These are phyloP conservation scores for Electrophaes corylata DNA, from an alignment of 2,888 invertebrate species.

Conservation along the genomic window DNA sequence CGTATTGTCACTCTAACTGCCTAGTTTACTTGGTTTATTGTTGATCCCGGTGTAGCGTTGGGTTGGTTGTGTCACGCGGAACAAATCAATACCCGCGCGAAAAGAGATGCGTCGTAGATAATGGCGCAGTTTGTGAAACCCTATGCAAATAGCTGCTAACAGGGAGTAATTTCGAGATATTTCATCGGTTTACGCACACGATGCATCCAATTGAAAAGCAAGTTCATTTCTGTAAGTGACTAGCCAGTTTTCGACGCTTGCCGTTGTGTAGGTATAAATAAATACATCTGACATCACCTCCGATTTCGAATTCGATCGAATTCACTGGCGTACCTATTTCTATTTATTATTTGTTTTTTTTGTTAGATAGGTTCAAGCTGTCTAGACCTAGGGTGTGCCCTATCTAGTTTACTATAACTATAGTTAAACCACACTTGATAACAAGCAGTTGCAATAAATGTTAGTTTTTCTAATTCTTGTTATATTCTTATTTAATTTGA, in stretches of 20 bases:
- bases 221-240: conserved; percentile 13
- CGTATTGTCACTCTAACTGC: conserved; percentile 12
- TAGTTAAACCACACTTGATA: too few relatives aligned
- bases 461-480: too few relatives aligned
- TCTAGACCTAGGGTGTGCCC: too few relatives aligned
- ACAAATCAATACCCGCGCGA: conserved; percentile 57
- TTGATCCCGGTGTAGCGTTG: conserved; percentile 55
- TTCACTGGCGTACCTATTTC: too few relatives aligned
- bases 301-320: not conserved
- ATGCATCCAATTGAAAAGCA: conserved; percentile 13
- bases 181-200: not conserved
- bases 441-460: too few relatives aligned
- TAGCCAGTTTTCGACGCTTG: not conserved
- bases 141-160: not conserved
- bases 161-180: not conserved
- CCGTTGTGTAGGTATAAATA: not conserved
- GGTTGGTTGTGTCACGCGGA: conserved; percentile 44
- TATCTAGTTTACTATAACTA: too few relatives aligned
- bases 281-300: conserved; percentile 16
- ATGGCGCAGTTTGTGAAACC: conserved; percentile 30
- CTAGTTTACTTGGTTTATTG: conserved; percentile 23
- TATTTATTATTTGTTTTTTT: too few relatives aligned
- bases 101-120: conserved; percentile 44
- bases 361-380: too few relatives aligned
- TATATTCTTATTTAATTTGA: too few relatives aligned